Evolutionary conservation across 2,797 vertebrate species (phyloP).

Genomic region (Darevskia mixta): DNA sequence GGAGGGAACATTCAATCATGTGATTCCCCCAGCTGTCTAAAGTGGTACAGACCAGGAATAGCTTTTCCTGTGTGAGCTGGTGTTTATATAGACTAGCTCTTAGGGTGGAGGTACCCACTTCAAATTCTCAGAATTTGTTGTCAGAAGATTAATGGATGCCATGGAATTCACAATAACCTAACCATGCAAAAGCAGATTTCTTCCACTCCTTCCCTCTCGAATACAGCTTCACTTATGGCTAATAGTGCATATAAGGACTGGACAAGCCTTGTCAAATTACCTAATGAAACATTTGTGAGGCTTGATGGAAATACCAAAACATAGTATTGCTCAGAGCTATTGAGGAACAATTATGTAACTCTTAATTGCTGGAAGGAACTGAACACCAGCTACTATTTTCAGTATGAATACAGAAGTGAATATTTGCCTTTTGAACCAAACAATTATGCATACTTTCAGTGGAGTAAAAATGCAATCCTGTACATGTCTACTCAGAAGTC

Average conservation of each 20-base stretch:
- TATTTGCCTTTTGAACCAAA: constrained; percentile 7
- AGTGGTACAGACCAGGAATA: background rate
- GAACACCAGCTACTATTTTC: constrained; percentile 33
- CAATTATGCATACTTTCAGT: background rate
- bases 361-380: constrained; percentile 23
- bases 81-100: background rate
- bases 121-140: background rate
- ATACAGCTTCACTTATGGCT: constrained; percentile 11
- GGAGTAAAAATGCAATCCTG: background rate
- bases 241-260: constrained; percentile 9
- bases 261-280: constrained; percentile 13
- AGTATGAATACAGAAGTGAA: constrained; percentile 7
- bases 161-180: background rate
- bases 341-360: constrained; percentile 34
- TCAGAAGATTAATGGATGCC: background rate
- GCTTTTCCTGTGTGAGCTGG: background rate
- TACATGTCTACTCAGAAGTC: background rate
- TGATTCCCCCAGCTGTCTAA: background rate
- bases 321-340: constrained; percentile 28
- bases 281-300: constrained; percentile 18
- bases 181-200: background rate
- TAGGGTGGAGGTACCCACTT: background rate
- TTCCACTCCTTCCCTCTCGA: background rate
- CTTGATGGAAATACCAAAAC: constrained; percentile 31
- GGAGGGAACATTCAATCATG: background rate